Base-by-base conservation (phyloP, 2,113 vertebrate genomes). In the Xenopus borealis region DNA sequence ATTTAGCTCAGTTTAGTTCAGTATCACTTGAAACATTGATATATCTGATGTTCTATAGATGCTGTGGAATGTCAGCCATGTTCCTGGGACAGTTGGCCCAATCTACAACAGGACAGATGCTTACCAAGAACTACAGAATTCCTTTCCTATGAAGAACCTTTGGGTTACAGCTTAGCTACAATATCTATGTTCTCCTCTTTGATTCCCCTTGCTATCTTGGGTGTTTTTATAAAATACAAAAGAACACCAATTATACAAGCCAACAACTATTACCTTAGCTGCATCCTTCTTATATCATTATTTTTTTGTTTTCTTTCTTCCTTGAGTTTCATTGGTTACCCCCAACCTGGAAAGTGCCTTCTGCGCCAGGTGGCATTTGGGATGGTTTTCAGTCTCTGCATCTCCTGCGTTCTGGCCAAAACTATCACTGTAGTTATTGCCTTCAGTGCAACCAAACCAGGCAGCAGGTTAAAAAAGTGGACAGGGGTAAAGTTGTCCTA, bases 381-480 rank as follows among this genome's bases (percentile, higher is more conserved):
- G 13, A 18, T 59, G 1, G 18, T 62, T 44, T 80, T 77, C 33
- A 57, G 55, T 12, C 6, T 72, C 9, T 53, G 61, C 9, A 7
- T 81, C 44, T 79, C 58, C 78, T 8, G 61, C 12, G 62, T 81
- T 13, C 63, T 81, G 27, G 78, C 69, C 4, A 80, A 78, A 80
- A 80, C 69, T 4, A 12, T 72, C 9, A 71, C 57, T 1, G 69
- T 77, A 13, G 30, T 79, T 52, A 20, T 79, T 47, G 69, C 40
- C 1, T 77, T 80, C 13, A 64, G 55, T 17, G 63, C 69, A 46
- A 77, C 57, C 30, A 75, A 33, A 17, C 78, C 71, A 55, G 58
- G 65, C 8, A 68, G 30, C 16, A 47, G 44, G 18, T 53, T 62
- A 3, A 76, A 12, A 18, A 72, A 76, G 23, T 67, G 62, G 63